These are phyloP conservation scores for Saccostrea glomerata DNA, from an alignment of 1,140 invertebrate species.

Conservation along the genomic window DNA sequence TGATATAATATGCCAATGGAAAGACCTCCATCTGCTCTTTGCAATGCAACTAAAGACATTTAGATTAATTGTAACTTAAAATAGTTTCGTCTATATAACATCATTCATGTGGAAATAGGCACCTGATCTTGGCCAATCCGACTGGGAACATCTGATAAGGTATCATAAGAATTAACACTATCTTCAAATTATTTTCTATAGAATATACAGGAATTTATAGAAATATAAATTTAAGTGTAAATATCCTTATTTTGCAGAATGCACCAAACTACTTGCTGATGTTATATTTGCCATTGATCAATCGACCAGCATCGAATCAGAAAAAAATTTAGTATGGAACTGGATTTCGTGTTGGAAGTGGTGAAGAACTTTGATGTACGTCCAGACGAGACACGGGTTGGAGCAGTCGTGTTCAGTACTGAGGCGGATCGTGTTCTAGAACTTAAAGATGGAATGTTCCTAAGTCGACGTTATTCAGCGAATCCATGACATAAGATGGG, in stretches of 20 bases:
- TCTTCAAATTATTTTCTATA: too few species aligned
- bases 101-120: too few species aligned
- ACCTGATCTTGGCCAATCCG: too few species aligned
- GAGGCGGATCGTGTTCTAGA: conserved; percentile 16
- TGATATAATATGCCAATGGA: too few species aligned
- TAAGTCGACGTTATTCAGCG: neutral
- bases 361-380: conserved; percentile 44
- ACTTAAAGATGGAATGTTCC: neutral
- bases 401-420: conserved; percentile 9
- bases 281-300: conserved; percentile 44
- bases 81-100: too few species aligned
- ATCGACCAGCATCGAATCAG: conserved; percentile 30
- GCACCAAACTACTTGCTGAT: conserved; percentile 18
- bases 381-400: conserved; percentile 7
- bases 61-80: too few species aligned
- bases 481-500: neutral
- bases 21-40: too few species aligned
- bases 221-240: neutral
- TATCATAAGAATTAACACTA: too few species aligned
- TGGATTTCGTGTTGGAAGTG: conserved; percentile 37
- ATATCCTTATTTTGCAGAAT: conserved; percentile 16
- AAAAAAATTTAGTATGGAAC: conserved; percentile 40
- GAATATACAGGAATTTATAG: too few species aligned
- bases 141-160: too few species aligned
- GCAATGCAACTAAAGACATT: too few species aligned